phyloP scores from a whole-genome alignment of 2,888 invertebrate genomes.

The Melikaiella ostensackeni region DNA sequence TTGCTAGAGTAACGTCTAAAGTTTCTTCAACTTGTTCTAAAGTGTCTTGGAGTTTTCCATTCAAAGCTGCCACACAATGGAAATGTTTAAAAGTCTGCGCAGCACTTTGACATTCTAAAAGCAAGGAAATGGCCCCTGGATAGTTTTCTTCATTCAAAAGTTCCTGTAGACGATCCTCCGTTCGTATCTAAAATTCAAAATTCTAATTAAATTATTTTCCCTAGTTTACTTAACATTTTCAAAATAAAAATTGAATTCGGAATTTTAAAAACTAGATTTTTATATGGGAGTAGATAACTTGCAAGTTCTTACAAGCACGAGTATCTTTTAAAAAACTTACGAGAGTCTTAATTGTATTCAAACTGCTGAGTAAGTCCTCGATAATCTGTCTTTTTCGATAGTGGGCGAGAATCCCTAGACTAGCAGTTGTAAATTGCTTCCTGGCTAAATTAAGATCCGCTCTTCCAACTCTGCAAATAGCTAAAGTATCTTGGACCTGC shows the following conservation, averaged over 20 bases:
- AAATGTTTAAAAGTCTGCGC: constrained; percentile 92
- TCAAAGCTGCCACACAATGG: constrained; percentile 93
- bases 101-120: constrained; percentile 91
- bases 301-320: not conserved
- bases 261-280: not conserved
- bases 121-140: constrained; percentile 92
- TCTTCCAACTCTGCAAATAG: constrained; percentile 86
- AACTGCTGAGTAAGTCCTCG: constrained; percentile 86
- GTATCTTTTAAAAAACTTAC: constrained; percentile 75
- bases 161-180: constrained; percentile 90
- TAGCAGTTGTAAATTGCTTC: constrained; percentile 86
- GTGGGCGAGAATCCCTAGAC: constrained; percentile 93
- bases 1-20: constrained; percentile 90
- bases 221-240: no score
- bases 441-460: constrained; percentile 86
- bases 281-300: not conserved
- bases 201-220: not conserved
- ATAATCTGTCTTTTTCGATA: constrained; percentile 93
- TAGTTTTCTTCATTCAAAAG: constrained; percentile 91
- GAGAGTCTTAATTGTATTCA: constrained; percentile 89
- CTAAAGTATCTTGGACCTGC: constrained; percentile 84
- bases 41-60: constrained; percentile 92
- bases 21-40: constrained; percentile 94
- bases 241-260: not conserved
- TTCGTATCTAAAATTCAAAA: constrained; percentile 81